Evolutionary conservation across 1,140 invertebrate species (phyloP).

Genomic region (Hyles vespertilio): DNA sequence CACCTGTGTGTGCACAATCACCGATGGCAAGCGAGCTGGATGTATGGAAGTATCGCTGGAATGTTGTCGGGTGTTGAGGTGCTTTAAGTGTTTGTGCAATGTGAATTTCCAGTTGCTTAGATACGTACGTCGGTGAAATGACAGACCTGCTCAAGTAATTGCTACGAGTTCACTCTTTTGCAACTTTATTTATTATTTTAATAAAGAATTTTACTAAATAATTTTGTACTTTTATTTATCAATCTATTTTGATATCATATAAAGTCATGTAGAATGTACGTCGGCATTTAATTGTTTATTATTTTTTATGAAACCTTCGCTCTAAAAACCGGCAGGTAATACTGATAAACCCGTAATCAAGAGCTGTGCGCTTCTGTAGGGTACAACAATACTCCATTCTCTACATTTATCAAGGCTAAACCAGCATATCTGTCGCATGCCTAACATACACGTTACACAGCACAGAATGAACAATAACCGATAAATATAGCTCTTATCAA

Average conservation of each 20-base stretch:
- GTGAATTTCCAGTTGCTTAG: conserved; percentile 30
- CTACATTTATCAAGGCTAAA: too few relatives aligned
- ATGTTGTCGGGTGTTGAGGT: conserved; percentile 42
- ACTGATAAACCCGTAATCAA: too few relatives aligned
- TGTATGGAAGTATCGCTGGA: conserved; percentile 25
- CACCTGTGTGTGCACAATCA: too few relatives aligned
- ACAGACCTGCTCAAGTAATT: conserved; percentile 54
- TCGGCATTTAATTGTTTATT: background rate
- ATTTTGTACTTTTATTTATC: conserved; percentile 24
- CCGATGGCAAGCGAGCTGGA: background rate
- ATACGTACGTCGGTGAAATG: background rate
- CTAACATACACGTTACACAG: too few relatives aligned
- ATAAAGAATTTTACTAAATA: conserved; percentile 61
- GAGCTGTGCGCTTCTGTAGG: too few relatives aligned
- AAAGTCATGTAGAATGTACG: too few relatives aligned
- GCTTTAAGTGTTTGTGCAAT: conserved; percentile 47
- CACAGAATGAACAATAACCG: too few relatives aligned
- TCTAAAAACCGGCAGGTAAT: too few relatives aligned
- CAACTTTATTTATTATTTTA: conserved; percentile 71
- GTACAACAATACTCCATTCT: too few relatives aligned
- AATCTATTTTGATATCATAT: too few relatives aligned
- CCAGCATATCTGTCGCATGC: too few relatives aligned
- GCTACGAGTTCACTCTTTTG: conserved; percentile 60
- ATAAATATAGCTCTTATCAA: too few relatives aligned
- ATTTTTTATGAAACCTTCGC: background rate